A percentile compares a stretch with the other conserved stretches of the same genome.
phyloP scores from a whole-genome alignment of 2,888 invertebrate species.

The Aricia artaxerxes region DNA sequence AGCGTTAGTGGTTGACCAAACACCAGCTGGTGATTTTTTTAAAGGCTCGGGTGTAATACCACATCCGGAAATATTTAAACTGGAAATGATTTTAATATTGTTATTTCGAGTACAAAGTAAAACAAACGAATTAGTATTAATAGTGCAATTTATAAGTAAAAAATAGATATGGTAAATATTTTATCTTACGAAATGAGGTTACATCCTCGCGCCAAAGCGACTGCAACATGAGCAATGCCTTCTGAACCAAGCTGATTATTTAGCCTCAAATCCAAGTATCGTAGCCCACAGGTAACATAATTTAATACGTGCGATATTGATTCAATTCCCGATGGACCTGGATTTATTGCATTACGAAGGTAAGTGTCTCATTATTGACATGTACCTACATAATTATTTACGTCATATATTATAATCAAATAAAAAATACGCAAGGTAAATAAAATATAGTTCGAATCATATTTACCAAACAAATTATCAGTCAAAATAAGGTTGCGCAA shows the following conservation, averaged over 20 bases:
- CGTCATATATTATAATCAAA: not conserved
- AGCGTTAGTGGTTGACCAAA: conserved; percentile 73
- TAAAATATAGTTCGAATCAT: not conserved
- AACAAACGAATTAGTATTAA: not conserved
- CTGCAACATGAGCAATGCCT: conserved; percentile 70
- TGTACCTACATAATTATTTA: not conserved
- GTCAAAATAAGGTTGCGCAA: conserved; percentile 71
- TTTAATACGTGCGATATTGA: conserved; percentile 66
- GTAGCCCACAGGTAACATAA: conserved; percentile 62
- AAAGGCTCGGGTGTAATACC: conserved; percentile 68
- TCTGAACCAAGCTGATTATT: conserved; percentile 70
- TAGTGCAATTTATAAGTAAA: not conserved
- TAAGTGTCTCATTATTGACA: not conserved
- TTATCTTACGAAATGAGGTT: conserved; percentile 64
- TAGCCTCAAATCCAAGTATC: conserved; percentile 66
- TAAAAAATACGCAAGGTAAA: not conserved
- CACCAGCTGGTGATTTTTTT: conserved; percentile 66
- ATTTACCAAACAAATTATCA: conserved; percentile 78
- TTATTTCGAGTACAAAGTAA: not conserved
- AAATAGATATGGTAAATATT: not conserved
- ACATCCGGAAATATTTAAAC: conserved; percentile 74
- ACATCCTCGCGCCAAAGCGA: conserved; percentile 73
- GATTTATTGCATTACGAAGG: not conserved
- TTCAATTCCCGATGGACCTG: conserved; percentile 69
- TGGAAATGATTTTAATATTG: conserved; percentile 40